phyloP scores from a whole-genome alignment of 2,113 vertebrate species.

The Corythaixoides concolor region DNA sequence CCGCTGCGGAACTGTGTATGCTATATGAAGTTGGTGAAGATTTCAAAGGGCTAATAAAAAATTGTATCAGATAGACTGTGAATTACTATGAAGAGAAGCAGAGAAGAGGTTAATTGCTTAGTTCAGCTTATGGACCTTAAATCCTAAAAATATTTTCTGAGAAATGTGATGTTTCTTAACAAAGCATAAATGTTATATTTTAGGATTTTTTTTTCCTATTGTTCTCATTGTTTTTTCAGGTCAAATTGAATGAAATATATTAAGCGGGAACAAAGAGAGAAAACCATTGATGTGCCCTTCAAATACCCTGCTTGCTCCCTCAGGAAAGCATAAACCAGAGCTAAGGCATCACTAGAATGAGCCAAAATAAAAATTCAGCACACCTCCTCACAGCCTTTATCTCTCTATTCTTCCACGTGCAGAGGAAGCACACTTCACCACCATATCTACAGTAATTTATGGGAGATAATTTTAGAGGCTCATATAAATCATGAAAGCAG shows the following conservation, averaged over 20 bases:
- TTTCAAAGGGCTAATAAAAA: background rate
- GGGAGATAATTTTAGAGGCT: conserved; percentile 13
- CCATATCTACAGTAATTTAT: background rate
- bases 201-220: background rate
- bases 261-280: background rate
- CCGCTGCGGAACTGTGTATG: background rate
- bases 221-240: background rate
- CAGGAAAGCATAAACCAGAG: background rate
- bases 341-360: background rate
- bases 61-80: background rate
- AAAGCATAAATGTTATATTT: background rate
- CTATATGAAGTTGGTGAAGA: background rate
- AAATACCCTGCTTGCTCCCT: background rate
- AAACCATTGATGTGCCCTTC: background rate
- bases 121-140: background rate
- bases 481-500: background rate
- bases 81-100: background rate
- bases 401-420: background rate
- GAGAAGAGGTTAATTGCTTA: background rate
- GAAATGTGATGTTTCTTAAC: background rate
- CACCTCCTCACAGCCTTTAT: background rate
- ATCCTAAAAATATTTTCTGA: background rate
- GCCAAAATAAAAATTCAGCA: background rate
- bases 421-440: background rate
- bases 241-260: background rate